These are phyloP conservation scores for Cacatua alba DNA, from an alignment of 2,113 vertebrate species.

Conservation along the genomic window DNA sequence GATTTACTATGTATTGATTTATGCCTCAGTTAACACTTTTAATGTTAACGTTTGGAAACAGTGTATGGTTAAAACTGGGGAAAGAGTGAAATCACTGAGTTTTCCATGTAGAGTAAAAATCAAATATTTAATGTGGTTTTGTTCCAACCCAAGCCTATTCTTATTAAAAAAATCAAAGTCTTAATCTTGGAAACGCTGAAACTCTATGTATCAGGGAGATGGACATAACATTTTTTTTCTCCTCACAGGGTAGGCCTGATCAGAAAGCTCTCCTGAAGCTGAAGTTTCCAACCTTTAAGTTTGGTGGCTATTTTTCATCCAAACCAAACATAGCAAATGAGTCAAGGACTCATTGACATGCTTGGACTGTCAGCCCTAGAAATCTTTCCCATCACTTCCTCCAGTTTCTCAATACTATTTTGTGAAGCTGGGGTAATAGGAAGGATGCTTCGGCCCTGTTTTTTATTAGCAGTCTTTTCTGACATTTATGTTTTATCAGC, in stretches of 20 bases:
- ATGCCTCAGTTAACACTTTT: neutral
- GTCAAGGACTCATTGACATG: neutral
- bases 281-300: neutral
- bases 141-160: neutral
- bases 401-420: neutral
- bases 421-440: neutral
- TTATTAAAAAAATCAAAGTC: neutral
- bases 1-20: neutral
- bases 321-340: neutral
- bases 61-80: neutral
- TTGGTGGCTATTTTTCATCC: neutral
- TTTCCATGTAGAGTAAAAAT: neutral
- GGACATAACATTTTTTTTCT: neutral
- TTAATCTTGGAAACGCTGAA: neutral
- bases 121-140: neutral
- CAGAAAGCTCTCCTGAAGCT: neutral
- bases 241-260: neutral
- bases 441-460: neutral
- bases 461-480: neutral
- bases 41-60: neutral
- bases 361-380: neutral
- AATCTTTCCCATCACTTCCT: neutral
- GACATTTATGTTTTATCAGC: neutral
- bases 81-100: neutral
- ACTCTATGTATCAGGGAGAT: neutral